phyloP scores from a whole-genome alignment of 2,888 invertebrate genomes.

The Oscheius onirici region DNA sequence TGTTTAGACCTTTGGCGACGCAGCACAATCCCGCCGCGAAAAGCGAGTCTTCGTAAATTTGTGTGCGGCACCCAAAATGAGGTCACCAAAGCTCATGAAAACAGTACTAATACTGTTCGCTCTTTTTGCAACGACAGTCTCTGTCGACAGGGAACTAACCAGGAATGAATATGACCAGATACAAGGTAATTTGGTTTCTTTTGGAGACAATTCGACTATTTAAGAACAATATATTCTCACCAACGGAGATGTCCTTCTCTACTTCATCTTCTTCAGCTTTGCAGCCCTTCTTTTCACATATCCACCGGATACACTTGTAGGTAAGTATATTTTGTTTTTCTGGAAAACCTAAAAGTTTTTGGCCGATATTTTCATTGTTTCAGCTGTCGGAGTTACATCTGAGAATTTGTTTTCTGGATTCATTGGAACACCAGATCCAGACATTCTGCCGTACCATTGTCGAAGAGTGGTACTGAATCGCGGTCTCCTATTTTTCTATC shows the following conservation, averaged over 20 bases:
- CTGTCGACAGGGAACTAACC: not conserved
- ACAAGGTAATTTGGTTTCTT: conserved; percentile 2
- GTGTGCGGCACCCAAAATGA: not conserved
- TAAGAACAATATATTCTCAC: conserved; percentile 21
- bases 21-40: not conserved
- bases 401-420: conserved; percentile 19
- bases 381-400: conserved; percentile 18
- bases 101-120: not conserved
- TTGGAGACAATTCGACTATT: not conserved
- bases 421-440: conserved; percentile 13
- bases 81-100: not conserved
- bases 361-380: not conserved
- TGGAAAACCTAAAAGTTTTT: too few relatives aligned
- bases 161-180: conserved; percentile 6
- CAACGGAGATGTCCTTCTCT: not conserved
- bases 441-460: conserved; percentile 22
- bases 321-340: too few relatives aligned
- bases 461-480: conserved; percentile 34
- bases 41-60: not conserved
- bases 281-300: not conserved
- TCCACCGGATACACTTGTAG: conserved; percentile 9
- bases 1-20: too few relatives aligned
- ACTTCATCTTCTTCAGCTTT: conserved; percentile 6
- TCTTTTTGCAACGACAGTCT: not conserved
- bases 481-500: conserved; percentile 6